Conservation (phyloP, 2,797 vertebrate genomes). For the Pygocentrus nattereri region DNA sequence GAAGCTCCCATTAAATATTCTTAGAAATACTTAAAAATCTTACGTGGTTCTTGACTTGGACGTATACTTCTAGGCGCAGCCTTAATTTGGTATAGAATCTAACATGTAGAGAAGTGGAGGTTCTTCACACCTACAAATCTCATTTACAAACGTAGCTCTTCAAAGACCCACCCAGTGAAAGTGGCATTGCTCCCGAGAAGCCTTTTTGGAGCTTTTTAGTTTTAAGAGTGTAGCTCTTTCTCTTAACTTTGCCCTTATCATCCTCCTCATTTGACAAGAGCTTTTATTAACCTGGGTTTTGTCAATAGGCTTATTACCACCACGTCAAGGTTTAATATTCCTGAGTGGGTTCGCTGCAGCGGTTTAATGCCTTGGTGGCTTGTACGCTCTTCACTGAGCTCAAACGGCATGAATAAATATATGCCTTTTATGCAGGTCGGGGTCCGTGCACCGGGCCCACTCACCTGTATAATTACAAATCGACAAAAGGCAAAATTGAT, state of each 20-base stretch:
- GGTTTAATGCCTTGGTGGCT: slow-evolving; percentile 3
- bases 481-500: slow-evolving; percentile 22
- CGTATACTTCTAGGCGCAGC: no score
- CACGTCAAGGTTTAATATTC: slow-evolving; percentile 23
- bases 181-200: no score
- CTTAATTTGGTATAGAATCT: no score
- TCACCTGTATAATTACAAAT: slow-evolving; percentile 46
- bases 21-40: no score
- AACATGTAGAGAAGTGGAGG: no score
- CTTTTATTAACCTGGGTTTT: slow-evolving; percentile 5
- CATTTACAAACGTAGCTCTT: no score
- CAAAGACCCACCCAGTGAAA: no score
- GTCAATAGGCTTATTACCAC: slow-evolving; percentile 9
- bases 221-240: neutral
- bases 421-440: neutral
- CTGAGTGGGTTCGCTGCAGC: neutral
- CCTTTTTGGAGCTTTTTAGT: neutral
- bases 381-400: slow-evolving; percentile 11
- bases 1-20: no score
- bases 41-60: no score
- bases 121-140: no score
- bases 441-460: neutral
- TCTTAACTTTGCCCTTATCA: neutral
- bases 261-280: neutral
- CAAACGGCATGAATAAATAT: slow-evolving; percentile 1